Base-by-base conservation (phyloP, 1,140 invertebrate species). In the Drosophila lacertosa region DNA sequence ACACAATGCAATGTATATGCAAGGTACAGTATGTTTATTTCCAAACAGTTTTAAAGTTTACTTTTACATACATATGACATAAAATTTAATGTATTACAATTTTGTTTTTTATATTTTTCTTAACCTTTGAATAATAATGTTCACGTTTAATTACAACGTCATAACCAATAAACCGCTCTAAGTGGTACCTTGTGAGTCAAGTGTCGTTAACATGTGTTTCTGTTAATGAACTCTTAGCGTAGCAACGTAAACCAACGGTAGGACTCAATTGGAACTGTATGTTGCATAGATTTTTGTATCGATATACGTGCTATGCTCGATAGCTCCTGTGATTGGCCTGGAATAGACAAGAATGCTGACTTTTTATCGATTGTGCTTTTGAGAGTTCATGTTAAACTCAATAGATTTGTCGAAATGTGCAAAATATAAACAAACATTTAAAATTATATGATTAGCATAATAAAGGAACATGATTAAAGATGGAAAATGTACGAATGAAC, bases 141-240 rank as follows among this genome's bases (percentile, higher is more conserved):
- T n/a, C n/a, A n/a, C n/a, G 0, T 4, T 1, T 2, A 3, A 4
- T 24, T 39, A 10, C 44, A 16, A 33, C 10, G 39, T 32, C 24
- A 62, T 18, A 13, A n/a, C 4, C 16, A 10, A 4, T 5, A 11
- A 2, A 2, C n/a, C 2, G 15, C 33, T 18, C 6, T 45, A 13
- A 10, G 40, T n/a, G 4, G 1, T 9, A 54, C 60, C 60, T 64
- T 35, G 4, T 45, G 2, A 3, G 7, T 4, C 6, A 9, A 9
- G 11, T 0, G 10, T 3, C 1, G 13, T 22, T 26, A 26, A 10
- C 15, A 32, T n/a, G 2, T 44, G 13, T 32, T 13, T 4, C 20
- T 54, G 50, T 64, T 44, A 53, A 9, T 16, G 16, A n/a, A 5
- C 47, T 53, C 24, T 53, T 40, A 7, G 9, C 1, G 0, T 7